Evolutionary conservation across 2,888 invertebrate species (phyloP), one percentile per base, ranked within the genome.

Genomic region (Conchocele bisecta): DNA sequence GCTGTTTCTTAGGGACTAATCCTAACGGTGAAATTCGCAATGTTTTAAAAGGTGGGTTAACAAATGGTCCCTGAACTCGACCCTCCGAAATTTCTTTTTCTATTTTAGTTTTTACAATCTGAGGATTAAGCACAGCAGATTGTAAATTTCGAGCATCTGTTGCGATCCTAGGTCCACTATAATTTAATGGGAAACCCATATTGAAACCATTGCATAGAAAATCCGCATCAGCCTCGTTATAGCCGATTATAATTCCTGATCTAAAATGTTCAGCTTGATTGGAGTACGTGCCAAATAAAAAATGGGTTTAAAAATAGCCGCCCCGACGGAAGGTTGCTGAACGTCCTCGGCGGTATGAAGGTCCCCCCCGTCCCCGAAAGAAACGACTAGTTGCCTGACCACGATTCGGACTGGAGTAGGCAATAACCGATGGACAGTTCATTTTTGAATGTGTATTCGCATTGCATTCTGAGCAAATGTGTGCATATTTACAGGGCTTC

Each of bases 61-160:
- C 65, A n/a, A n/a, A 70, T 28, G 69, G 74, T n/a, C 70, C 70
- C 26, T 60, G 61, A 0, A 70, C 60, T 29, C 75, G 22, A n/a
- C 75, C 75, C 15, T 48, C 53, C 15, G 22, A 13, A 24, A 70
- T 35, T 54, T 75, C 75, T 37, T 63, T 54, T 15, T 58, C 11
- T 5, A 64, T 50, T 57, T 74, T 74, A 37, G 57, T 17, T 28
- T 24, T 2, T 3, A 64, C 57, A n/a, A 60, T 51, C 13, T 60
- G 48, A 0, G 50, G 39, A 9, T 41, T 22, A 2, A 58, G 1
- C 1, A 3, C 37, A 13, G 57, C 60, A 33, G 74, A 74, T 37
- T 59, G 59, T 11, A 75, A 46, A 31, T 71, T 61, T 7, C 54
- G 51, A 15, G 68, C 31, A 20, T 64, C 51, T 28, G 51, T 15